phyloP scores from a whole-genome alignment of 2,797 vertebrate species.

The Melanotaenia pygmaea region DNA sequence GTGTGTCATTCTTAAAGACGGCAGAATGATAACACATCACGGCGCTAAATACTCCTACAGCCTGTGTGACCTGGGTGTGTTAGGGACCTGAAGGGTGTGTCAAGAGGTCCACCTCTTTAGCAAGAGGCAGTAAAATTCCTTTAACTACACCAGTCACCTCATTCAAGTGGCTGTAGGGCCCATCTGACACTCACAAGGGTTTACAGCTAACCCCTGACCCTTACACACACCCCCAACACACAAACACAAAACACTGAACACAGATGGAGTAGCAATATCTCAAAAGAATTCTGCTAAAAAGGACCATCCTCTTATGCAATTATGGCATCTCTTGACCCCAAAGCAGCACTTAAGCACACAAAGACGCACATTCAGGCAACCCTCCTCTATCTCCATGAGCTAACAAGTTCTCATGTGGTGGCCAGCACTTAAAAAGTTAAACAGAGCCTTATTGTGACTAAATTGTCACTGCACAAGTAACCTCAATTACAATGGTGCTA shows the following conservation, averaged over 20 bases:
- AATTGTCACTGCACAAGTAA: constrained; percentile 20
- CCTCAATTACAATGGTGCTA: constrained; percentile 2
- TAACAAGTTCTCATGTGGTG: constrained; percentile 27
- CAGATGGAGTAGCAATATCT: constrained; percentile 51
- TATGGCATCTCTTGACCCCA: constrained; percentile 60
- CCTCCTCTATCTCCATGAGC: constrained; percentile 15
- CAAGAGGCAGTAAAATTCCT: constrained; percentile 65
- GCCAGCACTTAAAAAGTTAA: constrained; percentile 44
- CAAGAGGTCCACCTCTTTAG: constrained; percentile 52
- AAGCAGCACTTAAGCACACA: constrained; percentile 44
- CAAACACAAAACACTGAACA: constrained; percentile 16
- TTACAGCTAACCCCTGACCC: constrained; percentile 69
- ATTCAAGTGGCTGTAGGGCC: constrained; percentile 61
- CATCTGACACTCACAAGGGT: constrained; percentile 58
- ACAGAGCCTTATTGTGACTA: constrained; percentile 69
- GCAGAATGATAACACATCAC: constrained; percentile 21
- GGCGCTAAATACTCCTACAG: constrained; percentile 24
- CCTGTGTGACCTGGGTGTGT: constrained; percentile 57
- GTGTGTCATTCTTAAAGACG: constrained; percentile 28
- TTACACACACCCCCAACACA: constrained; percentile 18
- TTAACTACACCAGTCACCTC: constrained; percentile 46
- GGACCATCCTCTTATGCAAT: constrained; percentile 46
- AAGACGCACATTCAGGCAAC: constrained; percentile 38
- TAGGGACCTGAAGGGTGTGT: constrained; percentile 53
- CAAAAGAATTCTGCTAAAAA: constrained; percentile 46